Percentiles rank a stretch among this genome's conserved stretches.
These are phyloP conservation scores for Apteryx mantelli DNA, from an alignment of 2,113 vertebrate species.

Conservation along the genomic window DNA sequence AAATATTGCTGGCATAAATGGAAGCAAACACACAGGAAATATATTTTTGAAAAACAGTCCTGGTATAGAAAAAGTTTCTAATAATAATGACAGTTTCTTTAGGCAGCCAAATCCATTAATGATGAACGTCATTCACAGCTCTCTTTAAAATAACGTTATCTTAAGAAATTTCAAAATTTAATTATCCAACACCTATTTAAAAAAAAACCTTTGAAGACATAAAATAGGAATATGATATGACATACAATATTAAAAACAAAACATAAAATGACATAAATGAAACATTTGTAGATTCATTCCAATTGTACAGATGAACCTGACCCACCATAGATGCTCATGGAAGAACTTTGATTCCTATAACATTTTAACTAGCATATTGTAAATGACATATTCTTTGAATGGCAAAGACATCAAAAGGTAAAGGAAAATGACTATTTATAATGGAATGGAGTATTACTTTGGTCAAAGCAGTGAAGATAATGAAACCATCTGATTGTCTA, in stretches of 20 bases:
- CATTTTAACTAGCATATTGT: neutral
- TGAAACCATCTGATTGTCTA: neutral
- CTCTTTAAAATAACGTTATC: neutral
- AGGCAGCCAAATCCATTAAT: neutral
- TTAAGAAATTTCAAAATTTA: neutral
- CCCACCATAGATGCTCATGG: neutral
- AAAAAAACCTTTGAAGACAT: neutral
- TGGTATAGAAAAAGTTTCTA: neutral
- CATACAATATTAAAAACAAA: neutral
- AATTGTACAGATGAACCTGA: neutral
- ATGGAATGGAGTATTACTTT: neutral
- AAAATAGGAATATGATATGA: neutral
- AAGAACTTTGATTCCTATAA: neutral
- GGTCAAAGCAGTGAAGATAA: neutral
- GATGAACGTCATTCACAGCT: neutral
- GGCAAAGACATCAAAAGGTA: neutral
- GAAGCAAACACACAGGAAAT: neutral
- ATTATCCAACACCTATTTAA: neutral
- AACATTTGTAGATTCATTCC: neutral
- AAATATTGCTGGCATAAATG: neutral
- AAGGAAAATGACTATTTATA: neutral
- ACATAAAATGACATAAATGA: neutral
- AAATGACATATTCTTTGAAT: neutral
- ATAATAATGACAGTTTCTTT: neutral
- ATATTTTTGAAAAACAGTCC: neutral